A percentile compares a stretch with the other conserved stretches of the same genome.
phyloP scores from a whole-genome alignment of 2,797 vertebrate genomes.

The Microchirus variegatus region DNA sequence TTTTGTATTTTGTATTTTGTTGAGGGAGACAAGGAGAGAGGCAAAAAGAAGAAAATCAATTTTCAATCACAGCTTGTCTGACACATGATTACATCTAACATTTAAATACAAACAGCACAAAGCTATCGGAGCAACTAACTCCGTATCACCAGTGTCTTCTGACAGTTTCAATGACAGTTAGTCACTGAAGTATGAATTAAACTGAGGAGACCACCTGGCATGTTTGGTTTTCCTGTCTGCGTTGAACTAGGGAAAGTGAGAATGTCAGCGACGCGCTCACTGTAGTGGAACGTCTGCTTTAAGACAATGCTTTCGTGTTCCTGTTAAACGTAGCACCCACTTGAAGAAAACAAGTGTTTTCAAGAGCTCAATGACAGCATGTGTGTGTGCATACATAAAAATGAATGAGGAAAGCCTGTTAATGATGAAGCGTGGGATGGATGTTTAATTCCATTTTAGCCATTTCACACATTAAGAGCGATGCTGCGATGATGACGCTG shows the following conservation, averaged over 20 bases:
- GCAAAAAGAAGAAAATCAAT: no score
- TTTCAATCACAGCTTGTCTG: not conserved
- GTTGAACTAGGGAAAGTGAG: slow-evolving; percentile 10
- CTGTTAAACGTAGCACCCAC: slow-evolving; percentile 44
- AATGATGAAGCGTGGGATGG: slow-evolving; percentile 19
- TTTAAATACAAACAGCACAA: not conserved
- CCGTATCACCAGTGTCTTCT: slow-evolving; percentile 5
- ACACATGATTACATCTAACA: slow-evolving; percentile 6
- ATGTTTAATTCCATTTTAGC: slow-evolving; percentile 40
- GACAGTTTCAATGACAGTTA: slow-evolving; percentile 19
- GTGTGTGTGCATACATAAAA: slow-evolving; percentile 34
- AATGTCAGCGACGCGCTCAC: slow-evolving; percentile 22
- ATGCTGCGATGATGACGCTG: slow-evolving; percentile 18
- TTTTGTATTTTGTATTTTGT: no score
- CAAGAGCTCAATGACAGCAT: slow-evolving; percentile 57
- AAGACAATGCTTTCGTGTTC: slow-evolving; percentile 47
- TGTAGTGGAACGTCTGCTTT: slow-evolving; percentile 48
- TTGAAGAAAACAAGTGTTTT: slow-evolving; percentile 52
- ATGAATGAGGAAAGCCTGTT: slow-evolving; percentile 29
- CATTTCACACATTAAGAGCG: slow-evolving; percentile 33
- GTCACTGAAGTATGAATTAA: slow-evolving; percentile 23
- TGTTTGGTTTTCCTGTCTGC: slow-evolving; percentile 11
- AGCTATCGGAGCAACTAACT: slow-evolving; percentile 11
- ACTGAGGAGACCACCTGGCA: slow-evolving; percentile 30
- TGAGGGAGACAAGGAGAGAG: no score